These are phyloP conservation scores for Syrista parreyssii DNA, from an alignment of 2,888 invertebrate species.

Conservation along the genomic window DNA sequence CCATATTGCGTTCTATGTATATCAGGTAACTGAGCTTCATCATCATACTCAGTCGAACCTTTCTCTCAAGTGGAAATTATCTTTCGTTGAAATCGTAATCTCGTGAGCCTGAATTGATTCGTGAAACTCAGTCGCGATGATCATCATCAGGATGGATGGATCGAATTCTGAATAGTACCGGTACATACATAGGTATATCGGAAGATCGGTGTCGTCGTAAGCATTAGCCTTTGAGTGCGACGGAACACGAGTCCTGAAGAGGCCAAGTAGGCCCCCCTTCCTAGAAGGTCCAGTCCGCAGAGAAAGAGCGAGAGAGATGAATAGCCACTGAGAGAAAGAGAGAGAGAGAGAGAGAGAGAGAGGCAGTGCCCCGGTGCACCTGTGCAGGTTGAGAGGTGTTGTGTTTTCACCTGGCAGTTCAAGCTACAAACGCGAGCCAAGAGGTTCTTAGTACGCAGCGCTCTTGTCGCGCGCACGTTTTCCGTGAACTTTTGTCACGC, in stretches of 20 bases:
- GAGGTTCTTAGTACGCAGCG: slow-evolving; percentile 43
- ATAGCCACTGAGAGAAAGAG: background rate
- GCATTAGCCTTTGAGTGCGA: background rate
- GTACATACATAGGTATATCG: background rate
- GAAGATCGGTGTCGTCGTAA: background rate
- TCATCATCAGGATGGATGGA: background rate
- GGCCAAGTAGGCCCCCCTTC: slow-evolving; percentile 55
- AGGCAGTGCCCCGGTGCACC: slow-evolving; percentile 48
- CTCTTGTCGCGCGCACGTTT: slow-evolving; percentile 17
- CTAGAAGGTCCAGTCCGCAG: slow-evolving; percentile 13
- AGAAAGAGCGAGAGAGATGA: background rate
- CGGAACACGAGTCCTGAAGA: background rate
- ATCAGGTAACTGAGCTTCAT: background rate
- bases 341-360: background rate
- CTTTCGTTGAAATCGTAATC: background rate
- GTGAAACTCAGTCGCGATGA: background rate
- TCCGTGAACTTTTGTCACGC: background rate
- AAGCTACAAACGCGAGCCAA: slow-evolving; percentile 57
- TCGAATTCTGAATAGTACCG: background rate
- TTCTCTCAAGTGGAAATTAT: background rate
- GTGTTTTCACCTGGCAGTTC: slow-evolving; percentile 65
- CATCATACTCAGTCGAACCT: background rate
- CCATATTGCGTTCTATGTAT: background rate
- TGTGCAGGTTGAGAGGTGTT: slow-evolving; percentile 59
- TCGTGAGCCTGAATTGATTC: background rate